Base-by-base conservation (phyloP, 1,140 invertebrate species). In the Probaryconus sp. region DNA sequence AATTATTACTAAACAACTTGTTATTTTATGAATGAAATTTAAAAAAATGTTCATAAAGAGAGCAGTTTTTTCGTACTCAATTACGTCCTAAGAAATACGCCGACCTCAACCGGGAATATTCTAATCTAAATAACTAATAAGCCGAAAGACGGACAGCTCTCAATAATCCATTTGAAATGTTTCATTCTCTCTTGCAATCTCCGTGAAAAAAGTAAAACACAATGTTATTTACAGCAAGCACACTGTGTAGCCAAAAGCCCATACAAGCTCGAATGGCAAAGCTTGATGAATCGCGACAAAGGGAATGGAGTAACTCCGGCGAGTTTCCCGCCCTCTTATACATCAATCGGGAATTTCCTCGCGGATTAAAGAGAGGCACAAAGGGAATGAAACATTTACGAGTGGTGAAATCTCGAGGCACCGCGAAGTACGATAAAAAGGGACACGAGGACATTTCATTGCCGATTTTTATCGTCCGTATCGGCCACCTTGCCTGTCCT, bases 381-480 rank as follows among this genome's bases (percentile, higher is more conserved):
- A 72, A 76, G 63, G 33, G 51, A 71, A 68, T 72, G 61, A 68
- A 58, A 68, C 74, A 68, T 68, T 64, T 72, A 76, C 56, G 67
- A 69, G 58, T 53, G 28, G 31, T 16, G 10, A 21, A 58, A 65
- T 70, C 60, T 50, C 20, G 45, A 65, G 53, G 58, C 16, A 13
- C 35, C 47, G 58, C 40, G 7, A 30, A 60, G 45, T 3, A 9
- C 33, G 43, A 64, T 53, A 63, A 67, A 55, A 74, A 53, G 13
- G 61, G 45, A 60, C 38, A 30, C 24, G 30, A 26, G 35, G 48
- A 76, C 75, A 64, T 83, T 84, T 84, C 74, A 82, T 72, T 79
- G 76, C 51, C 69, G 75, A 83, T 83, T 83, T 83, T 83, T 84
- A 85, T 82, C 64, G 51, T 7, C 26, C 64, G 16, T 13, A 24